phyloP scores from a whole-genome alignment of 1,140 invertebrate genomes.

The Drosophila parvula region DNA sequence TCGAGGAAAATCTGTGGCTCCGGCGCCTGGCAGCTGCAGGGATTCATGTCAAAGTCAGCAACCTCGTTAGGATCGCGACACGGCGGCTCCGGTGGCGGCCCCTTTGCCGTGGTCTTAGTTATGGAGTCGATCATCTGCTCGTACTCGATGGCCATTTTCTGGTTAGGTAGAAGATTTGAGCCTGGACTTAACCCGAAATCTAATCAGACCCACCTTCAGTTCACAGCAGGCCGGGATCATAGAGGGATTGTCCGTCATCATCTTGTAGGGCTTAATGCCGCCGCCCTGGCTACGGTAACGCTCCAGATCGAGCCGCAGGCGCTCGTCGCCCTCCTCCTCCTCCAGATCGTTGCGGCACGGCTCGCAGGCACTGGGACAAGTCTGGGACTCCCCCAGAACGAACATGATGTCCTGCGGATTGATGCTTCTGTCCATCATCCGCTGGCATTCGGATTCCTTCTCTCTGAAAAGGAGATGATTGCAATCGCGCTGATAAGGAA shows the following conservation, averaged over 20 bases:
- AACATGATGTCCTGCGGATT: conserved; percentile 61
- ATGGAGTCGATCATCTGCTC: conserved; percentile 50
- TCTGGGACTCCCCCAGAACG: conserved; percentile 52
- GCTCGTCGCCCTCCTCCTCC: conserved; percentile 35
- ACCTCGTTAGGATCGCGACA: conserved; percentile 27
- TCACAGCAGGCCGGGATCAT: conserved; percentile 44
- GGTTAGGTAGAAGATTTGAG: background rate
- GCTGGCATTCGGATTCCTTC: background rate
- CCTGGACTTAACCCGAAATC: background rate
- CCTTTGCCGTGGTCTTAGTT: conserved; percentile 9
- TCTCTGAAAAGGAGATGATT: background rate
- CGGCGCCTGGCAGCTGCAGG: conserved; percentile 4
- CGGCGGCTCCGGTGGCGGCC: conserved; percentile 7
- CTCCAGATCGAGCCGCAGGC: conserved; percentile 38
- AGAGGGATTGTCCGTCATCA: conserved; percentile 9
- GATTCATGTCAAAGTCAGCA: conserved; percentile 17
- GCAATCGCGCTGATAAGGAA: background rate
- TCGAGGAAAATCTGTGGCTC: conserved; percentile 7
- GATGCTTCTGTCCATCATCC: conserved; percentile 50
- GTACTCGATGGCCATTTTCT: conserved; percentile 66
- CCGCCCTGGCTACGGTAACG: conserved; percentile 41
- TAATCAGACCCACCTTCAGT: conserved; percentile 44
- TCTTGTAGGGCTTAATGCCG: conserved; percentile 6
- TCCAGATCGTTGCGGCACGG: conserved; percentile 27
- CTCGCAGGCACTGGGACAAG: conserved; percentile 35